phyloP scores from a whole-genome alignment of 53 echinoderm and acorn worm species.

The Apostichopus leukothele region DNA sequence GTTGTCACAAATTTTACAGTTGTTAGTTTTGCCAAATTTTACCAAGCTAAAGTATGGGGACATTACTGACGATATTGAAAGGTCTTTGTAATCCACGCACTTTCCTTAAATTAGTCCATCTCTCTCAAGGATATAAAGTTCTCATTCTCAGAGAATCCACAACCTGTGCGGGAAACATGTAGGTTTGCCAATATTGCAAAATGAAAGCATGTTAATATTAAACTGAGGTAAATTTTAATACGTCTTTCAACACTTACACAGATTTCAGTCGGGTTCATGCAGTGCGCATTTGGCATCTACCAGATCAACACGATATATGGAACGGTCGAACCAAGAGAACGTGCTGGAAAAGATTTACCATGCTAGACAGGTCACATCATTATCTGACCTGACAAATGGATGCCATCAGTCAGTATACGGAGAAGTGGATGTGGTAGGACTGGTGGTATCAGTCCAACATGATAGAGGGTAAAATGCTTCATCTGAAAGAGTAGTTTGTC shows the following conservation, averaged over 20 bases:
- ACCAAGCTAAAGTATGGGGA: too few species aligned
- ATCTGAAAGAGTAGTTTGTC: too few species aligned
- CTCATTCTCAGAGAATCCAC: too few species aligned
- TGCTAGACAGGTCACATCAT: constrained; percentile 56
- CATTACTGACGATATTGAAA: too few species aligned
- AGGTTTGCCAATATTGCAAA: not conserved
- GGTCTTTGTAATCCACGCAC: too few species aligned
- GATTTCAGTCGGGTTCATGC: constrained; percentile 57
- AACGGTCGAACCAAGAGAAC: constrained; percentile 18
- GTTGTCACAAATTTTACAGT: too few species aligned
- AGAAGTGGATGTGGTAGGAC: constrained; percentile 85
- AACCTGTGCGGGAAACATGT: too few species aligned
- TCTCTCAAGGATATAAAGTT: too few species aligned
- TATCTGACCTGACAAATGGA: constrained; percentile 47
- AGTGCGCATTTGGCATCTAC: constrained; percentile 80
- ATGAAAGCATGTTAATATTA: too few species aligned
- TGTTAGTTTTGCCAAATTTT: too few species aligned
- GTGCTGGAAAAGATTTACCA: constrained; percentile 56
- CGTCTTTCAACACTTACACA: not conserved
- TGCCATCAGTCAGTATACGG: constrained; percentile 66
- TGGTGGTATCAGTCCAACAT: constrained; percentile 60
- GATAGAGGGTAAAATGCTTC: constrained; percentile 18
- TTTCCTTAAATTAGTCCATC: too few species aligned
- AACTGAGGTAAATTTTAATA: too few species aligned
- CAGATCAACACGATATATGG: constrained; percentile 78